Conservation (phyloP, 2,888 invertebrate genomes). For the Nudaria mundana region DNA sequence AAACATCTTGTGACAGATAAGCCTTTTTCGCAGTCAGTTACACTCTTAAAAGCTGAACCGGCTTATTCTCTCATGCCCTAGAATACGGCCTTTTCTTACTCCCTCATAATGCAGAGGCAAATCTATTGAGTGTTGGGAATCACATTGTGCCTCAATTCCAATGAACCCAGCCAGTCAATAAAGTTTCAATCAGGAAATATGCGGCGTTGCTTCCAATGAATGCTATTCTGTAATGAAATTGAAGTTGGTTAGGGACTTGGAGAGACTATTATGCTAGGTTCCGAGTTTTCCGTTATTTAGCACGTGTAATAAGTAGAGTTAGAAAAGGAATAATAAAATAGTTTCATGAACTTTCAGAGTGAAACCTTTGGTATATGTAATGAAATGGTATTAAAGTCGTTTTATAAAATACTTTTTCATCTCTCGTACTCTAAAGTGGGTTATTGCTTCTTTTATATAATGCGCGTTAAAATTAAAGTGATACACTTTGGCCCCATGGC, state of each 20-base stretch:
- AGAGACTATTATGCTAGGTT: too few species aligned
- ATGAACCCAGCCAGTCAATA: conserved; percentile 44
- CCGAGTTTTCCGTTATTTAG: too few species aligned
- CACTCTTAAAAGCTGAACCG: conserved; percentile 48
- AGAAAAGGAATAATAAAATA: too few species aligned
- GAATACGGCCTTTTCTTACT: conserved; percentile 57
- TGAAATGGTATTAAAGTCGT: too few species aligned
- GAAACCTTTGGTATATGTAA: too few species aligned
- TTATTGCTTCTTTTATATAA: too few species aligned
- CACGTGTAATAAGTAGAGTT: too few species aligned
- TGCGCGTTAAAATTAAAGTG: too few species aligned
- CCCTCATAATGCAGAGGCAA: conserved; percentile 41
- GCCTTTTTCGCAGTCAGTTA: conserved; percentile 43
- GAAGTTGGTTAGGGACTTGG: not conserved
- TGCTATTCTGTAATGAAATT: conserved; percentile 18
- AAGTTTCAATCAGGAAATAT: conserved; percentile 28
- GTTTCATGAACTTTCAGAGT: too few species aligned
- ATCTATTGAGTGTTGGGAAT: conserved; percentile 52
- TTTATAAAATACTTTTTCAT: too few species aligned
- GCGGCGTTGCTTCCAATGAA: conserved; percentile 9
- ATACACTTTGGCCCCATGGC: too few species aligned
- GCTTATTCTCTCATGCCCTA: conserved; percentile 57
- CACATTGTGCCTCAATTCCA: conserved; percentile 47
- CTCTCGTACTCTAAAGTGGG: too few species aligned
- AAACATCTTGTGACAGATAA: conserved; percentile 37